These are phyloP conservation scores for Megaceryle alcyon DNA, from an alignment of 2,797 vertebrate species.

Conservation along the genomic window DNA sequence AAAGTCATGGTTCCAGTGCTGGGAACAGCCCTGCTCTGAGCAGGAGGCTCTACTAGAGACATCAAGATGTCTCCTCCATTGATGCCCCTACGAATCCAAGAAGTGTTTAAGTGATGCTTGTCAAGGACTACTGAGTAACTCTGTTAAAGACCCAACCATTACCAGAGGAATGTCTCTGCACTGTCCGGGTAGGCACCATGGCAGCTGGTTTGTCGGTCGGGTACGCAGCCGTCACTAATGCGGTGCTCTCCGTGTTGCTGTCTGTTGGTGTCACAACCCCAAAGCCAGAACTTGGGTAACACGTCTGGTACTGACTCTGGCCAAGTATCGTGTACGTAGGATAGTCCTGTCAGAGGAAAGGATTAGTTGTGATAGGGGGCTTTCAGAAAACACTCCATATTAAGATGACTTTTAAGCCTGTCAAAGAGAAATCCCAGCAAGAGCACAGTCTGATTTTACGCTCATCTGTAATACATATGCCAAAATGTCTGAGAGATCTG, in stretches of 20 bases:
- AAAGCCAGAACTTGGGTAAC: constrained; percentile 89
- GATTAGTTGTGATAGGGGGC: background rate
- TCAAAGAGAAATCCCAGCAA: background rate
- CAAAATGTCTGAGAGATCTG: background rate
- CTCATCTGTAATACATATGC: background rate
- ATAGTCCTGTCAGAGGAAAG: constrained; percentile 85
- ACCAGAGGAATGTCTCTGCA: constrained; percentile 86
- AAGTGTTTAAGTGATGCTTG: background rate
- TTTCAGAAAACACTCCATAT: background rate
- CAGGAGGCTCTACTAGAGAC: background rate
- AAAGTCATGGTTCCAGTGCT: background rate
- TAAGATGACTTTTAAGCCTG: background rate
- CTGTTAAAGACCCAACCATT: background rate
- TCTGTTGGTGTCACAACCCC: constrained; percentile 83
- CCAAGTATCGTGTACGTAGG: constrained; percentile 91
- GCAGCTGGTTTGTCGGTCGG: constrained; percentile 75
- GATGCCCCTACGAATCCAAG: background rate
- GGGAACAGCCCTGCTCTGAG: background rate
- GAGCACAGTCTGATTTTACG: background rate
- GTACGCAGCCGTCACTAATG: constrained; percentile 76
- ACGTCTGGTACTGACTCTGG: constrained; percentile 92
- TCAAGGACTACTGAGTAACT: background rate
- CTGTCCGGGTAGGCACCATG: constrained; percentile 53
- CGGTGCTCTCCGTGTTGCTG: constrained; percentile 76
- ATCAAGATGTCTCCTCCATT: background rate